Evolutionary conservation across 2,113 vertebrate species (phyloP).

Genomic region (Aegotheles bennettii): DNA sequence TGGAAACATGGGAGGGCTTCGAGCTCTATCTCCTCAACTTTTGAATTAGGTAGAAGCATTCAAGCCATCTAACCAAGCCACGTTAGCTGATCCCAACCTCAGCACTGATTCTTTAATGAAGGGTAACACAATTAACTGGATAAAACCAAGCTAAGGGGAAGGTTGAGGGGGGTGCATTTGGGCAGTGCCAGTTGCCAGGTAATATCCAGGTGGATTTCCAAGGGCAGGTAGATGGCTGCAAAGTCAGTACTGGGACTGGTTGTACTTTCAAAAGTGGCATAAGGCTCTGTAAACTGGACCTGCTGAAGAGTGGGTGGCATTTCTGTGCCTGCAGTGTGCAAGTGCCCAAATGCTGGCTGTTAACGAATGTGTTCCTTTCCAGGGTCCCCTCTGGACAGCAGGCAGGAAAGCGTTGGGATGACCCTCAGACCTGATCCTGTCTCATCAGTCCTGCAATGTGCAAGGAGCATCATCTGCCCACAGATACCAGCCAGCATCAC

Average conservation of each 20-base stretch:
- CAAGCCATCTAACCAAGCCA: neutral
- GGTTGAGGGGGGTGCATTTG: neutral
- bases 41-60: neutral
- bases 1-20: neutral
- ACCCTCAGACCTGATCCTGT: accelerated
- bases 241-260: neutral
- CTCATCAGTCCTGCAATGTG: neutral
- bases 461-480: accelerated
- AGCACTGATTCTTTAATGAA: neutral
- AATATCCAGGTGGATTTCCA: neutral
- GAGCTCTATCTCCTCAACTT: neutral
- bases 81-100: neutral
- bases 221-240: neutral
- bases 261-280: neutral
- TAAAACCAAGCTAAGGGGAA: neutral
- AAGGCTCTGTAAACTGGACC: neutral
- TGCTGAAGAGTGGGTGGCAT: neutral
- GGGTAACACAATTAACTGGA: neutral
- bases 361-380: accelerated
- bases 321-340: neutral
- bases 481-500: neutral
- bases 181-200: neutral
- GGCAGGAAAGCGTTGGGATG: neutral
- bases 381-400: neutral
- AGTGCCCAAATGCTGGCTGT: neutral